A percentile compares a stretch with the other conserved stretches of the same genome.
Evolutionary conservation across 1,140 invertebrate genomes (phyloP).

Genomic region (Hetaerina americana): DNA sequence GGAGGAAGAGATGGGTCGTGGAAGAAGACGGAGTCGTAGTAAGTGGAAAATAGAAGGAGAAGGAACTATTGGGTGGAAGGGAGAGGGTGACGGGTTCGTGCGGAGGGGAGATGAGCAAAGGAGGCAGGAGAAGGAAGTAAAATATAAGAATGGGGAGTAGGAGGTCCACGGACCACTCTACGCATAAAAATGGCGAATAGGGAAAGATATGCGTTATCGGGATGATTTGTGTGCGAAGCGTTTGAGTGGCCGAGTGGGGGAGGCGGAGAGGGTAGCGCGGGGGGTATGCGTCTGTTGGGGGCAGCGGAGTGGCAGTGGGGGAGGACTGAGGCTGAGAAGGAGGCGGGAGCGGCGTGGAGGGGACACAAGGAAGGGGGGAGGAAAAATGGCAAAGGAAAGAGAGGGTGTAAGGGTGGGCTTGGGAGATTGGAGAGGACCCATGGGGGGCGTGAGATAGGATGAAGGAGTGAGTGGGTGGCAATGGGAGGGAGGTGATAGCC

Average conservation of each 20-base stretch:
- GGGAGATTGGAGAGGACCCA: too few relatives aligned
- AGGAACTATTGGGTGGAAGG: background rate
- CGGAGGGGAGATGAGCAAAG: background rate
- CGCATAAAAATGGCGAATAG: background rate
- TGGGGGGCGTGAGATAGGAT: too few relatives aligned
- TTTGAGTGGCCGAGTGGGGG: background rate
- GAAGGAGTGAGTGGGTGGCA: too few relatives aligned
- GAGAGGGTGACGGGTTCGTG: background rate
- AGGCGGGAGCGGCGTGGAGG: background rate
- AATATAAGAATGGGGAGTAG: background rate
- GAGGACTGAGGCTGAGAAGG: too few relatives aligned
- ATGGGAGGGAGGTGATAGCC: too few relatives aligned
- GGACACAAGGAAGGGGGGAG: background rate
- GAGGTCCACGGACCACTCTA: too few relatives aligned
- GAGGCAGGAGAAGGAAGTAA: background rate
- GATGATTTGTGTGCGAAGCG: background rate
- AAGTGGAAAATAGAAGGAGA: background rate
- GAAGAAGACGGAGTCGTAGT: background rate
- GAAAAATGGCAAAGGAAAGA: too few relatives aligned
- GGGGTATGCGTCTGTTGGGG: too few relatives aligned
- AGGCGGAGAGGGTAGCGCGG: too few relatives aligned
- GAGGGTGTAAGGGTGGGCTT: too few relatives aligned
- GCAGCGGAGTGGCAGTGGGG: too few relatives aligned
- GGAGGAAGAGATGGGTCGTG: background rate
- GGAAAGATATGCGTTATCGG: background rate